Base-by-base conservation (phyloP, 2,797 vertebrate genomes). In the Manis javanica region DNA sequence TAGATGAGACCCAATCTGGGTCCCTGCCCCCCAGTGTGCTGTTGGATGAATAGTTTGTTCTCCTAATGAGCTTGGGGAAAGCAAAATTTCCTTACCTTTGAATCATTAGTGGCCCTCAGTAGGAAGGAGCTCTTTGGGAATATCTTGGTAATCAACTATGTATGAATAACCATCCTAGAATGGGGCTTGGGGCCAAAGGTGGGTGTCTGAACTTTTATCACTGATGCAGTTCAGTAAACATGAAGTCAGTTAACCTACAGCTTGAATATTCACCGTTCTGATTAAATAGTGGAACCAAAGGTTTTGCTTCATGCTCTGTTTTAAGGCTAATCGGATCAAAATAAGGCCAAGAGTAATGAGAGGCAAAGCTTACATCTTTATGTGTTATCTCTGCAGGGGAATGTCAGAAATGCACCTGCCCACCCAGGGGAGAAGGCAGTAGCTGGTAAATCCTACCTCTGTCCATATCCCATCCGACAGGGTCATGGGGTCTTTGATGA, bases 81-180 rank as follows among this genome's bases (percentile, higher is more conserved):
- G 75, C 61, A 81, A 95, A 96, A n/a, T 82, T 94, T 88, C 94
- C 90, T 91, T 95, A 87, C 81, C 79, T 95, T 94, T 59, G 89
- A 96, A 84, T 96, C 86, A 71, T 94, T 84, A 82, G 81, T 95
- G 96, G 83, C 57, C 90, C 94, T 96, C 49, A 49, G 82, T 59
- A 87, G 88, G 92, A 95, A 94, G 83, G 95, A 95, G 71, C 87
- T 94, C 82, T 51, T 39, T 82, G 94, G 91, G 89, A 96, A 94
- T 91, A 87, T 95, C 96, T 93, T 85, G 69, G 71, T 95, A 97
- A 95, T 94, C 97, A 97, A 51, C 88, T 97, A 96, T 96, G 87
- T 96, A 78, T 97, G 96, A 94, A 91, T 96, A 97, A 95, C 66
- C 14, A 2, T 59, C 66, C 71, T 89, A 90, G 92, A 89, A 91